Conservation (phyloP, 2,113 vertebrate genomes). For the Poecilia latipinna region DNA sequence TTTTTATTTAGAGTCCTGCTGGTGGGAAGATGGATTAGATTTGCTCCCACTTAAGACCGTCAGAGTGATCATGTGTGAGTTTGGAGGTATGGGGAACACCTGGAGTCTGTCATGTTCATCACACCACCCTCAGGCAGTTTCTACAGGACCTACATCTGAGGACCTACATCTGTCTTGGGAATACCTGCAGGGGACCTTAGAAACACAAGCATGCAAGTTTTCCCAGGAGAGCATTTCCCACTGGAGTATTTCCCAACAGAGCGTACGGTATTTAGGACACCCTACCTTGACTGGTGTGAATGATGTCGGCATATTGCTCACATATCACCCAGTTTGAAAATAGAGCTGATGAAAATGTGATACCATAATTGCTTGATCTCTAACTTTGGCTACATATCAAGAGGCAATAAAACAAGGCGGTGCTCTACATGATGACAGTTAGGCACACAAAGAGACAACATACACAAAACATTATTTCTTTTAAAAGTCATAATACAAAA, state of each 20-base stretch:
- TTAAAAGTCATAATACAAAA: background rate
- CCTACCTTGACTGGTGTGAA: slow-evolving; percentile 2
- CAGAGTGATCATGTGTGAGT: background rate
- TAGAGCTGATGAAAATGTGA: background rate
- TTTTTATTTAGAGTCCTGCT: background rate
- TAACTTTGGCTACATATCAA: background rate
- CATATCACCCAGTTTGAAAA: background rate
- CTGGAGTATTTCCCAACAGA: background rate
- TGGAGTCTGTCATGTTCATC: background rate
- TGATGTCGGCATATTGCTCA: background rate
- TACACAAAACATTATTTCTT: too few species aligned
- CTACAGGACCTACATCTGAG: background rate
- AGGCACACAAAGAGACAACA: background rate
- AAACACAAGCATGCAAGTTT: background rate
- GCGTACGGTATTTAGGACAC: background rate
- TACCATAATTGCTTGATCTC: background rate
- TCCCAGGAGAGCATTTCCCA: background rate
- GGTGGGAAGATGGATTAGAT: background rate
- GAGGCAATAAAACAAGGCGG: background rate
- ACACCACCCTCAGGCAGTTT: background rate
- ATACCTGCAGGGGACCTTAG: background rate
- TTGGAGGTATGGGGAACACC: background rate
- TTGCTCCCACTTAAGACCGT: background rate
- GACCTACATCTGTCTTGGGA: background rate
- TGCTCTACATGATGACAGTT: background rate